Conservation (phyloP, 1,140 invertebrate genomes). For the Drosophila sp. region DNA sequence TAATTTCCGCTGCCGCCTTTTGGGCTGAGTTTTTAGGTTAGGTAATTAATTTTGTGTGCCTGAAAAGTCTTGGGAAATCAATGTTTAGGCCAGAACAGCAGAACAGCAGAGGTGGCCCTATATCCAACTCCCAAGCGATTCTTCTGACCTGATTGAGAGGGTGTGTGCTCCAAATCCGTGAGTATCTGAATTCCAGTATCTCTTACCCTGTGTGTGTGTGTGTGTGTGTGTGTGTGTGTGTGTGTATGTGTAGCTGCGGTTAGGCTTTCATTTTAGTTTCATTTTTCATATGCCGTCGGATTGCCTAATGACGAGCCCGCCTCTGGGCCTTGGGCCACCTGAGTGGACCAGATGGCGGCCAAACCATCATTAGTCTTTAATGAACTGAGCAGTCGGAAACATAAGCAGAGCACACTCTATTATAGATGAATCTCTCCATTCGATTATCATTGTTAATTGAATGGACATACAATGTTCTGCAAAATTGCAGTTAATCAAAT, state of each 20-base stretch:
- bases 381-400: constrained; percentile 45
- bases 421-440: constrained; percentile 5
- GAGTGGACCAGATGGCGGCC: constrained; percentile 29
- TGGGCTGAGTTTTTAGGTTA: constrained; percentile 71
- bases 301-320: constrained; percentile 65
- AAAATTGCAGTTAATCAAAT: neutral
- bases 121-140: constrained; percentile 60
- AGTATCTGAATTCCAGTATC: constrained; percentile 26
- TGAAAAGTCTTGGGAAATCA: constrained; percentile 80
- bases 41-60: constrained; percentile 80
- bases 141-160: constrained; percentile 58
- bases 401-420: constrained; percentile 11
- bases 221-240: neutral
- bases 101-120: constrained; percentile 17
- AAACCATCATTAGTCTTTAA: constrained; percentile 67
- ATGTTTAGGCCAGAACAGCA: constrained; percentile 57
- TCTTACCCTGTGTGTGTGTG: neutral
- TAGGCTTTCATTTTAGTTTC: constrained; percentile 56
- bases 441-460: constrained; percentile 11
- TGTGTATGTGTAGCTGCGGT: constrained; percentile 32
- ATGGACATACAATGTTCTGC: neutral
- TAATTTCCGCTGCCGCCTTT: constrained; percentile 50
- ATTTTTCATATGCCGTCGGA: constrained; percentile 73
- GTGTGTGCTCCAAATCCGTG: constrained; percentile 26
- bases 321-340: constrained; percentile 46